phyloP scores from a whole-genome alignment of 2,888 invertebrate species.

The Hoplodrina ambigua region DNA sequence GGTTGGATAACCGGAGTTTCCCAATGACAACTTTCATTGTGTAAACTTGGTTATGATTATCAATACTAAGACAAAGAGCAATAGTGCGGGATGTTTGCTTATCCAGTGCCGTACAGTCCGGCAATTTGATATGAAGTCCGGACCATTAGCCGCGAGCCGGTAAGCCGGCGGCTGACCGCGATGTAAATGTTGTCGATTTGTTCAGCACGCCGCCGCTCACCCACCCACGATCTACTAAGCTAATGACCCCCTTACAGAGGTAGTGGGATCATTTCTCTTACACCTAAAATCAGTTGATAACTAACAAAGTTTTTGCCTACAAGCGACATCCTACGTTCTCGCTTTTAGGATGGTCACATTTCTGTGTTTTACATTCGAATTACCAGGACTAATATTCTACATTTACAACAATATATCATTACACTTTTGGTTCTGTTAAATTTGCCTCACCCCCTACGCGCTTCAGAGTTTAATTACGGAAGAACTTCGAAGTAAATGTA shows the following conservation, averaged over 20 bases:
- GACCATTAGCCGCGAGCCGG: slow-evolving; percentile 70
- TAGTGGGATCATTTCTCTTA: slow-evolving; percentile 68
- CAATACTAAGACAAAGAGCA: slow-evolving; percentile 16
- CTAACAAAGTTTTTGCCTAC: slow-evolving; percentile 45
- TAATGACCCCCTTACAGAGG: slow-evolving; percentile 73
- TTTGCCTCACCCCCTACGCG: neutral
- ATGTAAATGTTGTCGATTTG: slow-evolving; percentile 78
- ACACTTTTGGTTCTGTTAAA: neutral
- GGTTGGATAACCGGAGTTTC: neutral
- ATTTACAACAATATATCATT: neutral
- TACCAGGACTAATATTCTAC: neutral
- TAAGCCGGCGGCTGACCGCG: slow-evolving; percentile 69
- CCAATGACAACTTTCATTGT: neutral
- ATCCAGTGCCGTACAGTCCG: slow-evolving; percentile 44
- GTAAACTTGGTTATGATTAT: slow-evolving; percentile 8
- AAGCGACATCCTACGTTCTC: neutral
- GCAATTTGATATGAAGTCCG: slow-evolving; percentile 70
- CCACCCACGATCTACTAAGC: slow-evolving; percentile 66
- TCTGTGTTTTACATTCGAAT: neutral
- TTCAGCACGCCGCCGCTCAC: slow-evolving; percentile 61
- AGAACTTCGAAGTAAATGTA: slow-evolving; percentile 10
- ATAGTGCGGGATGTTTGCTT: slow-evolving; percentile 32
- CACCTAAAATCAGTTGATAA: slow-evolving; percentile 57
- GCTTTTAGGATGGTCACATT: neutral
- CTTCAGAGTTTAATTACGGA: slow-evolving; percentile 23